Evolutionary conservation across 2,888 invertebrate species (phyloP), one percentile per base, ranked within the genome.

Genomic region (Rhagophthalmus giganteus): DNA sequence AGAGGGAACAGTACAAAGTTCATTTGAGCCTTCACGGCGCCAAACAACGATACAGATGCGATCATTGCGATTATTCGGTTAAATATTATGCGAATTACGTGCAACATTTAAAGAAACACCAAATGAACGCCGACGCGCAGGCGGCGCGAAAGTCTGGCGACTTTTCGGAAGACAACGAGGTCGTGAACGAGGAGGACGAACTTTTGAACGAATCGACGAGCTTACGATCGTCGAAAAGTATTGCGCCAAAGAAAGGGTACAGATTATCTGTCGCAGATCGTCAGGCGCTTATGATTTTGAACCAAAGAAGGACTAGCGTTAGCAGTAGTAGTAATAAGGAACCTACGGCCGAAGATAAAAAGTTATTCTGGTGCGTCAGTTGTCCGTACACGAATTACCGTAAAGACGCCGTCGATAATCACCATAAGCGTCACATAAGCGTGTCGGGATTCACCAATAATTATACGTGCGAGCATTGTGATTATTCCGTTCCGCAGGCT

Each of bases 11-110:
- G 70, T 92, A 88, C 72, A 87, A 88, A 71, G 84, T 88, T 14
- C 93, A 93, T 73, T 74, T 88, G 60, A 85, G 86, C 10, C 75
- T 92, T 31, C 93, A 93, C 68, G 92, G 92, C 2, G 87, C 90
- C 0, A 85, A 87, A 64, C 90, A 91, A 71, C 81, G 87, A 53
- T 92, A 89, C 71, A 85, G 84, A 61, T 93, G 93, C 75, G 86
- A 88, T 62, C 78, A 84, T 30, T 93, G 93, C 73, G 92, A 93
- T 74, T 92, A 92, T 73, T 89, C 91, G 1, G 92, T 92, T 0
- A 89, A 90, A 63, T 90, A 90, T 70, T 89, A 87, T 63, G 90
- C 90, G 1, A 89, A 90, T 69, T 87, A 88, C 62, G 83, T 86
- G 25, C 91, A 91, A 69, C 93, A 93, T 68, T 78, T 85, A 75